These are phyloP conservation scores for Lutra lutra DNA, from an alignment of 2,797 vertebrate species.

Conservation along the genomic window DNA sequence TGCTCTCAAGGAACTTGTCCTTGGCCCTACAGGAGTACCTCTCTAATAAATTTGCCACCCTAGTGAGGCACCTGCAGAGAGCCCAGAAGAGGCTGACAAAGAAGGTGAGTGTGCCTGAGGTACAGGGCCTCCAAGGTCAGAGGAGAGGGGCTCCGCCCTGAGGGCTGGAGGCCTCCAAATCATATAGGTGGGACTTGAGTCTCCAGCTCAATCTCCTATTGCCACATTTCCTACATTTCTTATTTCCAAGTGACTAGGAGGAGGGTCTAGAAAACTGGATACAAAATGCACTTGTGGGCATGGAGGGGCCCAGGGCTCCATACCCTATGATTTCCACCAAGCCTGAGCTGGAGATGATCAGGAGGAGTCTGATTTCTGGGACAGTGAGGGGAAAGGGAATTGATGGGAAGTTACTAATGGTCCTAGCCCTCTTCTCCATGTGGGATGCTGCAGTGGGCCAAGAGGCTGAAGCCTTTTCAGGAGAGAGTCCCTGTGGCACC, in stretches of 20 bases:
- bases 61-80: background rate
- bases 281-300: background rate
- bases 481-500: background rate
- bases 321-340: background rate
- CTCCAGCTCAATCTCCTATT: background rate
- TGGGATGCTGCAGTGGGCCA: too few species aligned
- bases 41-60: background rate
- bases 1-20: background rate
- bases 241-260: background rate
- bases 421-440: too few species aligned
- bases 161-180: background rate
- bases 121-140: background rate
- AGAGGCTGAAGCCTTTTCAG: background rate
- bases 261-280: background rate
- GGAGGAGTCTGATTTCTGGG: background rate
- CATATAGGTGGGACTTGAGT: fast-evolving
- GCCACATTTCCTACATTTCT: background rate
- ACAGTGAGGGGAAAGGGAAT: background rate
- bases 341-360: background rate
- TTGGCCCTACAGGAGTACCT: background rate
- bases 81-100: background rate
- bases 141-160: background rate
- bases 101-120: background rate
- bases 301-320: background rate
- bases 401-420: background rate